Conservation (phyloP, 2,113 vertebrate species). For the Syngnathus typhle region DNA sequence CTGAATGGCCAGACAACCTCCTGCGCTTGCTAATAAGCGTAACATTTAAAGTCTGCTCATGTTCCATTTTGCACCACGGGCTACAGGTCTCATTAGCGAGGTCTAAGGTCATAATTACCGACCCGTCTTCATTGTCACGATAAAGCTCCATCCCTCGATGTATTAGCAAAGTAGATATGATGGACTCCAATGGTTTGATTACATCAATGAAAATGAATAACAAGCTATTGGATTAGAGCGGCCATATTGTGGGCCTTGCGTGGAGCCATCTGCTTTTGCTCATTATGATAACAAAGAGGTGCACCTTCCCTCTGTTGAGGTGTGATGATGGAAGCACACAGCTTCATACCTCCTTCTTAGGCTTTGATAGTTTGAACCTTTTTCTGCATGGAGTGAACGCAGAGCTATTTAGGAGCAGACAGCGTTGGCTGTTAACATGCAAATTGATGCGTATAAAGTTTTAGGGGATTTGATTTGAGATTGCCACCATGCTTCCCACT, state of each 20-base stretch:
- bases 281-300: slow-evolving; percentile 54
- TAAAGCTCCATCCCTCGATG: neutral
- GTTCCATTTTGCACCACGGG: slow-evolving; percentile 9
- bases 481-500: slow-evolving; percentile 57
- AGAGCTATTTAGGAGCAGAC: slow-evolving; percentile 6
- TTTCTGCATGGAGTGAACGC: neutral
- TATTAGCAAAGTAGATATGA: slow-evolving; percentile 14
- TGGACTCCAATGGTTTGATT: slow-evolving; percentile 15
- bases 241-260: slow-evolving; percentile 51
- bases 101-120: slow-evolving; percentile 12
- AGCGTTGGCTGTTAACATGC: slow-evolving; percentile 3
- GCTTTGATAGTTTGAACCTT: slow-evolving; percentile 16
- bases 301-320: slow-evolving; percentile 55
- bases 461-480: slow-evolving; percentile 16
- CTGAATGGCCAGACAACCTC: neutral
- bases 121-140: slow-evolving; percentile 3
- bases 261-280: slow-evolving; percentile 68
- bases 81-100: neutral
- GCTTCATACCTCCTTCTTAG: slow-evolving; percentile 28
- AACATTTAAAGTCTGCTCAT: slow-evolving; percentile 7
- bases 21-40: neutral
- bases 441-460: slow-evolving; percentile 4
- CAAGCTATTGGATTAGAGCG: slow-evolving; percentile 44
- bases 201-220: slow-evolving; percentile 43
- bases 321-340: slow-evolving; percentile 62